These are phyloP conservation scores for Patella vulgata DNA, from an alignment of 1,140 invertebrate genomes.

Conservation along the genomic window DNA sequence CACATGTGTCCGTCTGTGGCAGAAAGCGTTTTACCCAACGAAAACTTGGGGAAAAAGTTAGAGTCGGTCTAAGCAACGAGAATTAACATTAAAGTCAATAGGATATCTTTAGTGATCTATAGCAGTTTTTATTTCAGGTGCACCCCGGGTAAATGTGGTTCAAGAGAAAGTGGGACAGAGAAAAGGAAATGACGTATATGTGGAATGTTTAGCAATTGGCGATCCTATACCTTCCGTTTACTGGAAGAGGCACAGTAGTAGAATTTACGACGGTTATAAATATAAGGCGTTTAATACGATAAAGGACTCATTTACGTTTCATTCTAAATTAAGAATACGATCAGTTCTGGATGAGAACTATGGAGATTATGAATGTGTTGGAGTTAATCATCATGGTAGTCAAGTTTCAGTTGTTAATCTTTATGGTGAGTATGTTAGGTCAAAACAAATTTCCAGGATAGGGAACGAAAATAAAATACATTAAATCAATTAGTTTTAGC, in stretches of 20 bases:
- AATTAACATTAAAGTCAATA: too few relatives aligned
- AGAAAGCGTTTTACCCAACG: too few relatives aligned
- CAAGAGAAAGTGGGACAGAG: slow-evolving; percentile 1
- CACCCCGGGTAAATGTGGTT: slow-evolving; percentile 2
- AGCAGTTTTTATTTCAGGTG: slow-evolving; percentile 5
- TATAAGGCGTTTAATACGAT: background rate
- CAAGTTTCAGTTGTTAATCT: background rate
- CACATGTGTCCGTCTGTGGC: too few relatives aligned
- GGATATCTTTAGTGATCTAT: too few relatives aligned
- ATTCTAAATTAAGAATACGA: slow-evolving; percentile 1
- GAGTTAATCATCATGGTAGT: background rate
- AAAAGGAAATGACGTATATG: slow-evolving; percentile 3
- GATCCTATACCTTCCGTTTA: slow-evolving; percentile 1
- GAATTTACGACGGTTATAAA: background rate
- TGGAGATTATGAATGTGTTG: slow-evolving; percentile 3
- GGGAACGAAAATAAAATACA: too few relatives aligned
- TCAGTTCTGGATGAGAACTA: background rate
- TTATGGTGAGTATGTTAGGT: background rate
- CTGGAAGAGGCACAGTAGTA: background rate
- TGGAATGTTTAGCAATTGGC: slow-evolving; percentile 9
- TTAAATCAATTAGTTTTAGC: too few relatives aligned
- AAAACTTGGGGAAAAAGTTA: too few relatives aligned
- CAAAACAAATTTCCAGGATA: too few relatives aligned
- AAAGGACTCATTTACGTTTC: background rate
- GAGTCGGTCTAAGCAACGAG: too few relatives aligned